Evolutionary conservation across 2,888 invertebrate genomes (phyloP).

Genomic region (Lasioglossum calceatum): DNA sequence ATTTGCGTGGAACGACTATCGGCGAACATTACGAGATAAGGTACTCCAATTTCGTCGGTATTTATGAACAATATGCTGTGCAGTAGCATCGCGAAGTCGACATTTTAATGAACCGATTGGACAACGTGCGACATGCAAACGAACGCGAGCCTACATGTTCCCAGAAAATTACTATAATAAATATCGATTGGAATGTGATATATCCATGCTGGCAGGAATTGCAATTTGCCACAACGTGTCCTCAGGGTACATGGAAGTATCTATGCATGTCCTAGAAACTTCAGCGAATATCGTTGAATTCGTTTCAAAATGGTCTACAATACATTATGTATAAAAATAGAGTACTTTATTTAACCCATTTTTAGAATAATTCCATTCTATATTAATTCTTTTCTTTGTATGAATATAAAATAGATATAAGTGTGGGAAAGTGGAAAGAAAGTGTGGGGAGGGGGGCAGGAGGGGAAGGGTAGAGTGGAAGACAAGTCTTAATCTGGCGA

Average conservation of each 20-base stretch:
- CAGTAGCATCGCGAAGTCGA: neutral
- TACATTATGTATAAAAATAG: too few relatives aligned
- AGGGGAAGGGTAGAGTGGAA: too few relatives aligned
- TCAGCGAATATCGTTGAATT: neutral
- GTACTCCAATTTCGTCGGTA: constrained; percentile 39
- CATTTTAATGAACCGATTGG: constrained; percentile 40
- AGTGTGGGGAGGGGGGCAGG: too few relatives aligned
- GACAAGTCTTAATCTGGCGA: too few relatives aligned
- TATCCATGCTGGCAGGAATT: constrained; percentile 32
- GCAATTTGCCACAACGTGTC: constrained; percentile 33
- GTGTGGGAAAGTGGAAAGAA: too few relatives aligned
- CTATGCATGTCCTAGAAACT: neutral
- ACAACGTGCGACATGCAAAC: constrained; percentile 40
- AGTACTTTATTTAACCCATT: too few relatives aligned
- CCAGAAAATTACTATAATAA: constrained; percentile 57
- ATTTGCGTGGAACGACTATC: neutral
- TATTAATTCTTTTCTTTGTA: too few relatives aligned
- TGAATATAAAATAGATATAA: too few relatives aligned
- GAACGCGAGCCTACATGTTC: constrained; percentile 39
- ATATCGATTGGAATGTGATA: constrained; percentile 54
- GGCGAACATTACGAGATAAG: neutral
- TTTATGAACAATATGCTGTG: constrained; percentile 49
- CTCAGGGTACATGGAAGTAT: neutral
- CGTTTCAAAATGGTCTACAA: neutral
- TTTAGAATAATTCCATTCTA: too few relatives aligned